phyloP scores from a whole-genome alignment of 2,113 vertebrate species.

The Halcyon senegalensis region DNA sequence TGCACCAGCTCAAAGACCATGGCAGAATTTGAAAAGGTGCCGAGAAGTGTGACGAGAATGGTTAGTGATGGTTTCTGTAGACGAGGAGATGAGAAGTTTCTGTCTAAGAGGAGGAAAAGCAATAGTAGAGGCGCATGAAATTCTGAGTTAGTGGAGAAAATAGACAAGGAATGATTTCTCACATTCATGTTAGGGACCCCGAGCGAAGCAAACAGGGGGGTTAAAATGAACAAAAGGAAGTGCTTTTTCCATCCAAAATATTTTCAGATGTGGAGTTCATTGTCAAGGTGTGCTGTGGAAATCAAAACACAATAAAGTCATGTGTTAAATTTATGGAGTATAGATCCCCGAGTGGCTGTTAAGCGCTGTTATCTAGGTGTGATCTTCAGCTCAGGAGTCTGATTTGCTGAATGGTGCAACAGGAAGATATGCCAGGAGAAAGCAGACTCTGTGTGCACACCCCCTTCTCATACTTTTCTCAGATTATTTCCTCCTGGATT shows the following conservation, averaged over 20 bases:
- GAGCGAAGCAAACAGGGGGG: not conserved
- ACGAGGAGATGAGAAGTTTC: not conserved
- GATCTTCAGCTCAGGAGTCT: not conserved
- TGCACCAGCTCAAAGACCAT: not conserved
- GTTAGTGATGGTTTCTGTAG: not conserved
- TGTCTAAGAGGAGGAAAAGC: not conserved
- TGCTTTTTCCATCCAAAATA: not conserved
- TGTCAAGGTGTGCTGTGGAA: not conserved
- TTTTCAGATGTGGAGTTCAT: not conserved
- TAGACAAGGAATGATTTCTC: not conserved
- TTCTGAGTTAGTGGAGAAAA: conserved; percentile 1
- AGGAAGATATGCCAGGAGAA: not conserved
- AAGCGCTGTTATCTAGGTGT: not conserved
- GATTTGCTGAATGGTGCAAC: not conserved
- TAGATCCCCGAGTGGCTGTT: not conserved
- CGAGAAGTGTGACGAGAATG: not conserved
- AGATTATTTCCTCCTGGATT: not conserved
- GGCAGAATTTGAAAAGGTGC: not conserved
- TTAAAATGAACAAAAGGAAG: not conserved
- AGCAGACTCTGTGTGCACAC: not conserved
- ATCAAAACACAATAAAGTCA: not conserved
- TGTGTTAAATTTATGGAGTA: not conserved
- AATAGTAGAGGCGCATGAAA: not conserved
- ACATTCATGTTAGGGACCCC: not conserved
- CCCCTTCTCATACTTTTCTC: not conserved